These are phyloP conservation scores for Ianthella basta DNA, from an alignment of 37 sponge, comb jelly and placozoan genomes.

Conservation along the genomic window DNA sequence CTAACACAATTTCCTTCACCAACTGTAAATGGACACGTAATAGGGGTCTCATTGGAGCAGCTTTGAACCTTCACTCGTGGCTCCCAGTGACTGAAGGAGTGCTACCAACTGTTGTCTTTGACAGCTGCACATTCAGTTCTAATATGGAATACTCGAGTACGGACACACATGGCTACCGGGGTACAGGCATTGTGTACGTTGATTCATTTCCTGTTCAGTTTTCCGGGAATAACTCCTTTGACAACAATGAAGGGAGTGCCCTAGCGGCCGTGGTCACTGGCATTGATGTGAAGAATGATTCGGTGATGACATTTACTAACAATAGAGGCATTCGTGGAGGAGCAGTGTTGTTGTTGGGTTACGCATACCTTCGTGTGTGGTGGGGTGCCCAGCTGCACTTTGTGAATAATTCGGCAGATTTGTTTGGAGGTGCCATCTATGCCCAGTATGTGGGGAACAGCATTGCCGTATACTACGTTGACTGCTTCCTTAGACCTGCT, in stretches of 20 bases:
- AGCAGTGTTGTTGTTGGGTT: constrained; percentile 44
- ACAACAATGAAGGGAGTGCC: constrained; percentile 50
- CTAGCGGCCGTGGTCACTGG: constrained; percentile 39
- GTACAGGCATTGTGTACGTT: constrained; percentile 49
- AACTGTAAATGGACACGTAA: constrained; percentile 25
- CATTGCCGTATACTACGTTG: constrained; percentile 8
- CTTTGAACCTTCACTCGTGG: constrained; percentile 25
- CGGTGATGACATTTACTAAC: background rate
- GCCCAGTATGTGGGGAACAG: constrained; percentile 37
- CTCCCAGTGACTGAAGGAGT: constrained; percentile 6
- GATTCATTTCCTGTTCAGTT: constrained; percentile 36
- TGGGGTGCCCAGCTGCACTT: constrained; percentile 15
- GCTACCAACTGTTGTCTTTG: background rate
- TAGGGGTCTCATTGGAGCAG: constrained; percentile 39
- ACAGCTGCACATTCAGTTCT: constrained; percentile 17
- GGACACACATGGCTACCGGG: background rate
- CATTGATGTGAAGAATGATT: constrained; percentile 18
- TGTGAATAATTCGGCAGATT: constrained; percentile 18
- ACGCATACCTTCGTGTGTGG: constrained; percentile 31
- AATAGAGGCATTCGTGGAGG: constrained; percentile 54
- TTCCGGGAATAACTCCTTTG: constrained; percentile 6
- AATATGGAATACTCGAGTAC: constrained; percentile 13
- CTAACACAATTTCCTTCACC: constrained; percentile 36
- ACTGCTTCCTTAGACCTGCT: constrained; percentile 61
- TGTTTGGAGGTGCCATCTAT: constrained; percentile 62